Conservation (phyloP, 1,140 invertebrate genomes). For the Popillia japonica region DNA sequence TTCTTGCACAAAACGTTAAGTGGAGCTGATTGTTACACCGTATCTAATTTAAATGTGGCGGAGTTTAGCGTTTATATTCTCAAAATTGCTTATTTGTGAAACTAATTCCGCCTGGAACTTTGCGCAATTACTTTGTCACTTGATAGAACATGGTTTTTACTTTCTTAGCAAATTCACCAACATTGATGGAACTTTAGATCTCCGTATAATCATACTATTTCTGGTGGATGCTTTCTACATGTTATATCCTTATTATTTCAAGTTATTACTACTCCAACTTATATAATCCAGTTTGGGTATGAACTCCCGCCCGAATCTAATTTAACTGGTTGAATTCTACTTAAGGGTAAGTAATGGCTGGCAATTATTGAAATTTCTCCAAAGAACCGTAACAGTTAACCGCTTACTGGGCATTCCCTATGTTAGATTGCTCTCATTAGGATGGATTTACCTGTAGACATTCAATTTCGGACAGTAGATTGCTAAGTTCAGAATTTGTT, state of each 20-base stretch:
- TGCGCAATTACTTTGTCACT: too few species aligned
- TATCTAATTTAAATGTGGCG: not conserved
- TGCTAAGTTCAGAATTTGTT: not conserved
- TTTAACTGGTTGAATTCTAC: not conserved
- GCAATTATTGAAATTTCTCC: slow-evolving; percentile 1
- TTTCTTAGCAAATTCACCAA: too few species aligned
- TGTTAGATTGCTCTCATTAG: not conserved
- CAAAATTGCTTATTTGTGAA: not conserved
- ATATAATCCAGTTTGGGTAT: not conserved
- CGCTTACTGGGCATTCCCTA: not conserved
- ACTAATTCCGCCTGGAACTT: not conserved
- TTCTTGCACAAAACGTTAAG: not conserved
- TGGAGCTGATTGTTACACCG: not conserved
- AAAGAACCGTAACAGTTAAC: not conserved
- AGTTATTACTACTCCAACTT: not conserved
- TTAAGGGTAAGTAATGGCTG: slow-evolving; percentile 1
- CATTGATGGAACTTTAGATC: too few species aligned
- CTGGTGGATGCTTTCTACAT: not conserved
- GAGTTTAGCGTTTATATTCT: not conserved
- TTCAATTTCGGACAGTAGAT: not conserved
- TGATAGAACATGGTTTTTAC: too few species aligned
- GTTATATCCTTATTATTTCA: not conserved
- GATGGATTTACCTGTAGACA: slow-evolving; percentile 5
- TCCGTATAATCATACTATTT: too few species aligned
- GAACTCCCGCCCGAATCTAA: not conserved